phyloP scores from a whole-genome alignment of 2,113 vertebrate genomes.

The Rhinopithecus roxellana region DNA sequence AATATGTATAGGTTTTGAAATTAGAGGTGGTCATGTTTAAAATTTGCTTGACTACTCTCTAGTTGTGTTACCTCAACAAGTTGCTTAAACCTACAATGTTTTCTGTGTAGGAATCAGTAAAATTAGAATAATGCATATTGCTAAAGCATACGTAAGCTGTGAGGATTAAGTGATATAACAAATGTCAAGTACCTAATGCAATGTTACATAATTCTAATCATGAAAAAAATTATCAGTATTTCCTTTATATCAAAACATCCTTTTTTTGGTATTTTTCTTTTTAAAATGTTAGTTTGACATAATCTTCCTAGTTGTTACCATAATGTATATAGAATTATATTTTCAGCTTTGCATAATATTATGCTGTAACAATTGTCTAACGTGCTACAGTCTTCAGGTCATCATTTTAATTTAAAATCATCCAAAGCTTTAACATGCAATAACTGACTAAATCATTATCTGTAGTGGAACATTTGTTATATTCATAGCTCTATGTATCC shows the following conservation, averaged over 20 bases:
- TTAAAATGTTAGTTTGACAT: background rate
- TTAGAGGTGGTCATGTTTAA: background rate
- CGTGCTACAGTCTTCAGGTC: background rate
- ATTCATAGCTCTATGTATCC: background rate
- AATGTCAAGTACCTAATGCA: background rate
- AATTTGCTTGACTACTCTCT: background rate
- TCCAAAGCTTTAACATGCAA: background rate
- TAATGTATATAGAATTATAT: background rate
- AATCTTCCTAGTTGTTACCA: background rate
- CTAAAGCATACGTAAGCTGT: background rate
- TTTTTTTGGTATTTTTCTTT: background rate
- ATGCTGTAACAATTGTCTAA: background rate
- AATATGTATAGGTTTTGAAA: background rate
- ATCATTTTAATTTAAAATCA: constrained; percentile 32
- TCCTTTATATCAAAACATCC: background rate
- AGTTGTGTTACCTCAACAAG: background rate
- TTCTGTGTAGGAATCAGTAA: background rate
- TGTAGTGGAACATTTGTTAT: background rate
- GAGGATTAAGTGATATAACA: background rate
- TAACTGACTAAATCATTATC: background rate
- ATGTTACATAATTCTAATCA: background rate
- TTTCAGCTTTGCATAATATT: background rate
- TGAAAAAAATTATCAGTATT: background rate
- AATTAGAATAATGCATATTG: background rate
- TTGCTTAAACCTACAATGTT: background rate